A percentile compares a stretch with the other conserved stretches of the same genome.
phyloP scores from a whole-genome alignment of 2,797 vertebrate species.

The Carcharodon carcharias region DNA sequence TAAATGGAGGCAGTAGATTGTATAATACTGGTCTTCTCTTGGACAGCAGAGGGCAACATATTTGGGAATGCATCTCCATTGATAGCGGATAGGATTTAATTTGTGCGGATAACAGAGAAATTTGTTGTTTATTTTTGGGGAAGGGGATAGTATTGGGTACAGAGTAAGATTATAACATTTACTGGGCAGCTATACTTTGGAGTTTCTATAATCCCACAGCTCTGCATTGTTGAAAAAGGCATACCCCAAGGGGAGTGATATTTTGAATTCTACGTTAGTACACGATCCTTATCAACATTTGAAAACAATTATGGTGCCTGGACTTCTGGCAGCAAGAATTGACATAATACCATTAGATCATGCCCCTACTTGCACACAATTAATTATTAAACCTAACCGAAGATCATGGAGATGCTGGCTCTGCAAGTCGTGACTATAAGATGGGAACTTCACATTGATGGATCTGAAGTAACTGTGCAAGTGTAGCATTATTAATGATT shows the following conservation, averaged over 20 bases:
- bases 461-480: not conserved
- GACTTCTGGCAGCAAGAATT: slow-evolving; percentile 10
- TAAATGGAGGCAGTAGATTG: not conserved
- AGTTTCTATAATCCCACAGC: not conserved
- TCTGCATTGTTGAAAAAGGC: not conserved
- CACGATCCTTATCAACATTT: slow-evolving; percentile 34
- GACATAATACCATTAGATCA: slow-evolving; percentile 6
- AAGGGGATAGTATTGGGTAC: not conserved
- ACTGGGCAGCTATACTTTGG: not conserved
- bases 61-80: not conserved
- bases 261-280: not conserved
- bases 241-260: not conserved
- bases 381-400: slow-evolving; percentile 28
- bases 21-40: not conserved
- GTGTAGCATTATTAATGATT: not conserved
- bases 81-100: not conserved
- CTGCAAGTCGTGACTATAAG: not conserved
- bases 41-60: not conserved
- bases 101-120: not conserved
- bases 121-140: not conserved
- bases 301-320: slow-evolving; percentile 35
- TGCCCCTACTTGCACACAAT: slow-evolving; percentile 12
- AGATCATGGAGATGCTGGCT: slow-evolving; percentile 9
- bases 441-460: not conserved
- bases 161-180: not conserved